A percentile compares a stretch with the other conserved stretches of the same genome.
These are phyloP conservation scores for Celastrina argiolus DNA, from an alignment of 2,888 invertebrate genomes.

Conservation along the genomic window DNA sequence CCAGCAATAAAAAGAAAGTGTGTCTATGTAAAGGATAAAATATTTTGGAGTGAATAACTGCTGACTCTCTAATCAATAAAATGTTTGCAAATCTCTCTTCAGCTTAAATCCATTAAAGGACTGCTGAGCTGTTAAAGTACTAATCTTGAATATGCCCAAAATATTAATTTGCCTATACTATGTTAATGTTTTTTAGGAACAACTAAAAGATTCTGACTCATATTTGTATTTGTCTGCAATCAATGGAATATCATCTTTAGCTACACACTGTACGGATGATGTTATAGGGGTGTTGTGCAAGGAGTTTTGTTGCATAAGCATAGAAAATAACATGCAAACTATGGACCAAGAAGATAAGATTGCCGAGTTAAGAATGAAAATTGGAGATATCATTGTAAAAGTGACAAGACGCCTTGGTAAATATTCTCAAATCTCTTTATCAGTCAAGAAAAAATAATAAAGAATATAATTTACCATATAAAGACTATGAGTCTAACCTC, in stretches of 20 bases:
- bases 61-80: no score
- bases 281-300: slow-evolving; percentile 82
- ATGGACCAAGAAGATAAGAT: slow-evolving; percentile 59
- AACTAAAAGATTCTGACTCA: slow-evolving; percentile 86
- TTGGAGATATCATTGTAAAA: slow-evolving; percentile 88
- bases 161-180: no score
- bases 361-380: slow-evolving; percentile 83
- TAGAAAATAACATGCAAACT: slow-evolving; percentile 41
- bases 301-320: slow-evolving; percentile 76
- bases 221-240: slow-evolving; percentile 89
- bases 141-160: no score
- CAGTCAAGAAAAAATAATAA: not conserved
- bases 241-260: slow-evolving; percentile 84
- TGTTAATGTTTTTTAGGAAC: slow-evolving; percentile 73
- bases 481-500: no score
- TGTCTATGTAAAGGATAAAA: no score
- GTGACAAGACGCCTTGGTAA: slow-evolving; percentile 84
- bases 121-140: no score
- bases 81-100: no score
- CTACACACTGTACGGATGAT: slow-evolving; percentile 81
- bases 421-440: slow-evolving; percentile 30
- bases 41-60: no score
- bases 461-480: no score
- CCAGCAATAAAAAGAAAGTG: no score
- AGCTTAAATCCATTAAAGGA: no score